Evolutionary conservation across 2,113 vertebrate genomes (phyloP).

Genomic region (Hydropotes inermis): DNA sequence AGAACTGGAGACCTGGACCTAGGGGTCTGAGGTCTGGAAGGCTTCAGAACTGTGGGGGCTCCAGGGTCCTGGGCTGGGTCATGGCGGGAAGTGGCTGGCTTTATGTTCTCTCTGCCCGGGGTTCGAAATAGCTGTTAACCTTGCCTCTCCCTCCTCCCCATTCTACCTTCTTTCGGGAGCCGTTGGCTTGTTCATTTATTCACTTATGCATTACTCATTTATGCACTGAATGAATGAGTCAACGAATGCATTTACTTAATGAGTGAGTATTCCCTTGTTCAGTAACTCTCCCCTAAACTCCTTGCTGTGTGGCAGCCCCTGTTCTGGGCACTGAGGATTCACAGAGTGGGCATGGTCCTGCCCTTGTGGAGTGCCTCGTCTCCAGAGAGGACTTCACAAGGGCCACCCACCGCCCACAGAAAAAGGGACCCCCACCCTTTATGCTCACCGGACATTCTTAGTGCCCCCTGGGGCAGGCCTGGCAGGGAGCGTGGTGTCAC

Average conservation of each 20-base stretch:
- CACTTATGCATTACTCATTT: fast-evolving
- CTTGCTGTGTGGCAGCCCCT: not conserved
- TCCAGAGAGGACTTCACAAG: not conserved
- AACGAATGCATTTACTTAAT: not conserved
- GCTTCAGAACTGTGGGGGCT: not conserved
- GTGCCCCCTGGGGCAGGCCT: not conserved
- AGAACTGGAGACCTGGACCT: not conserved
- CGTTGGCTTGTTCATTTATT: not conserved
- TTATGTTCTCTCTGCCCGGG: not conserved
- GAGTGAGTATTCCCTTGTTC: not conserved
- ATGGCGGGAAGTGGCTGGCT: not conserved
- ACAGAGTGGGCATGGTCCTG: not conserved
- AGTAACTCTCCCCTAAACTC: not conserved
- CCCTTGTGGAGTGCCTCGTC: not conserved
- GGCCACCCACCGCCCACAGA: not conserved
- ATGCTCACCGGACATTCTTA: not conserved
- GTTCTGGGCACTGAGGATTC: not conserved
- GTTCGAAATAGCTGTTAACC: not conserved
- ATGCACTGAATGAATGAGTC: not conserved
- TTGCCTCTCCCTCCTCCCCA: fast-evolving
- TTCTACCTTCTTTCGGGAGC: not conserved
- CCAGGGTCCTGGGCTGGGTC: not conserved
- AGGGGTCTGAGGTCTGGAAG: not conserved
- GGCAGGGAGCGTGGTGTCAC: not conserved
- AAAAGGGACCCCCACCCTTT: not conserved